These are phyloP conservation scores for Callocephalon fimbriatum DNA, from an alignment of 2,113 vertebrate genomes.

Conservation along the genomic window DNA sequence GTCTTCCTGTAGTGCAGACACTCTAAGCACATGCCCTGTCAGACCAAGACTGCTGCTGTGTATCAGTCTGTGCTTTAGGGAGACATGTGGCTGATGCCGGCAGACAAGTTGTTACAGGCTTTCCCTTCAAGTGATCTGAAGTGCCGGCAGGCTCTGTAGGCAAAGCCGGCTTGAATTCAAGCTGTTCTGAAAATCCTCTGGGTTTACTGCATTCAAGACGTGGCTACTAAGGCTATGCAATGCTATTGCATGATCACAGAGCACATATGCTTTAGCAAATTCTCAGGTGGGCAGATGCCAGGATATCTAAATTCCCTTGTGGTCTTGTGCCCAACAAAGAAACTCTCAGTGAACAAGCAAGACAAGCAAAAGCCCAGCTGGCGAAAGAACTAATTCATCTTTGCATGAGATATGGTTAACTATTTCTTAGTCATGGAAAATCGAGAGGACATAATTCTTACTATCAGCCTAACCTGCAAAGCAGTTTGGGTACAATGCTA, in stretches of 20 bases:
- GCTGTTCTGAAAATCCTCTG: neutral
- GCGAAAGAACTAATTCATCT: neutral
- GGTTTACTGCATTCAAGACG: neutral
- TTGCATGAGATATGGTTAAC: accelerated
- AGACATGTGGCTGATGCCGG: neutral
- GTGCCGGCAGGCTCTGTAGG: neutral
- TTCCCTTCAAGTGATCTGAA: neutral
- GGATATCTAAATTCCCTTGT: neutral
- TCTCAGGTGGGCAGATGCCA: neutral
- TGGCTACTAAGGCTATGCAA: neutral
- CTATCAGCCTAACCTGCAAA: neutral
- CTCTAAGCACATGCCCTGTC: neutral
- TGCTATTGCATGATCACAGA: neutral
- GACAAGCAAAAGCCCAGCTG: accelerated
- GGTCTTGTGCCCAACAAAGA: neutral
- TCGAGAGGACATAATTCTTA: neutral
- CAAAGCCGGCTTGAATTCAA: neutral
- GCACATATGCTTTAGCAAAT: neutral
- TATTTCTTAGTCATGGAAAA: neutral
- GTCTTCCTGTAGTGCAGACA: neutral
- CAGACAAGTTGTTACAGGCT: neutral
- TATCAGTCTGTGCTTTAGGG: neutral
- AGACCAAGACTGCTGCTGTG: neutral
- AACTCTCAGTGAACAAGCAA: neutral
- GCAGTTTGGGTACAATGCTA: neutral